These are phyloP conservation scores for Cydia fagiglandana DNA, from an alignment of 1,140 invertebrate species.

Conservation along the genomic window DNA sequence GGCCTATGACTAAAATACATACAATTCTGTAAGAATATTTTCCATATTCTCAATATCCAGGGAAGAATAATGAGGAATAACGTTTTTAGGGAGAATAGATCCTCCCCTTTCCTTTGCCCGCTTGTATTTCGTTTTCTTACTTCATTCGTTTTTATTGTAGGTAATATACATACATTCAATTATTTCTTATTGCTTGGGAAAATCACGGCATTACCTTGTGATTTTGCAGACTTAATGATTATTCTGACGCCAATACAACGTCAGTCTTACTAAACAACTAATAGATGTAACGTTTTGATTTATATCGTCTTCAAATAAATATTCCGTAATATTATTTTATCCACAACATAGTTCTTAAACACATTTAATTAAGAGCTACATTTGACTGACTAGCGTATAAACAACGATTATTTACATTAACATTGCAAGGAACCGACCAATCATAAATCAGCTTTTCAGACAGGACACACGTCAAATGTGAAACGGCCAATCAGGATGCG, in stretches of 20 bases:
- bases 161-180: no score
- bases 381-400: neutral
- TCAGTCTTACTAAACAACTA: neutral
- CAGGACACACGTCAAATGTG: slow-evolving; percentile 24
- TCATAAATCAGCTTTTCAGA: slow-evolving; percentile 23
- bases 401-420: neutral
- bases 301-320: neutral
- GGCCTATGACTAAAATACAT: no score
- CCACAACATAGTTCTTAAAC: neutral
- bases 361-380: neutral
- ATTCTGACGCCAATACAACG: neutral
- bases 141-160: no score
- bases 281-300: slow-evolving; percentile 4
- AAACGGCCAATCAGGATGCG: slow-evolving; percentile 15
- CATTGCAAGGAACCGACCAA: neutral
- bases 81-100: no score
- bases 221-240: neutral
- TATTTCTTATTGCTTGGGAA: neutral
- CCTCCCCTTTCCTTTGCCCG: no score
- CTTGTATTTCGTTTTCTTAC: no score
- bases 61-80: no score
- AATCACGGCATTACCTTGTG: neutral
- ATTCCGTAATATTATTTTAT: neutral
- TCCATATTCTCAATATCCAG: no score
- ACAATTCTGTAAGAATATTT: no score